Evolutionary conservation across 92 coral and sea anemone species (phyloP).

Genomic region (Phenganax subtilis): DNA sequence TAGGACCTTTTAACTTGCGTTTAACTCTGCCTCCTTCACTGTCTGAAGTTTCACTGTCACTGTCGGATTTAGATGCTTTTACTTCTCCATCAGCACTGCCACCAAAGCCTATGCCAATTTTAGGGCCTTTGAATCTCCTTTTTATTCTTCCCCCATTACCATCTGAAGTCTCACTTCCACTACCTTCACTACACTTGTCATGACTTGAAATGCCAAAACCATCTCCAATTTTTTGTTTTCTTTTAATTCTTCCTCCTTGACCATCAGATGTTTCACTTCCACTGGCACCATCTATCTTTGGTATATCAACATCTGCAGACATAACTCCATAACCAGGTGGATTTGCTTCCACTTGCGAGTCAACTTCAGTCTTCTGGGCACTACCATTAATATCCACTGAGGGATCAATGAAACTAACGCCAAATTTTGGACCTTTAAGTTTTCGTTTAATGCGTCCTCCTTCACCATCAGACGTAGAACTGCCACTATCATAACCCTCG

Average conservation of each 20-base stretch:
- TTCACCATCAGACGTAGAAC: conserved; percentile 35
- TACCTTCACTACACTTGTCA: not conserved
- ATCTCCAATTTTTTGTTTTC: conserved; percentile 10
- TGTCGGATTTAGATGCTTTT: not conserved
- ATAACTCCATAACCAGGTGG: conserved; percentile 1
- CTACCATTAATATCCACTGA: not conserved
- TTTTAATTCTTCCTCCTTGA: conserved; percentile 30
- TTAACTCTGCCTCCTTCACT: conserved; percentile 35
- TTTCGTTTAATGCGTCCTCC: conserved; percentile 31
- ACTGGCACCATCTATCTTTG: conserved; percentile 25
- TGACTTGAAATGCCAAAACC: not conserved
- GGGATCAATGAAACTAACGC: not conserved
- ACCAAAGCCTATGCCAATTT: conserved; percentile 9
- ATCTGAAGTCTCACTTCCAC: conserved; percentile 38
- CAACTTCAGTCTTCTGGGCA: not conserved
- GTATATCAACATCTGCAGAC: not conserved
- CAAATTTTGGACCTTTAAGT: conserved; percentile 3
- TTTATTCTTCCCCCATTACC: conserved; percentile 37
- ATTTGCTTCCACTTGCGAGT: not conserved
- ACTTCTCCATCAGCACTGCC: not conserved
- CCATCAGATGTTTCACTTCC: conserved; percentile 39
- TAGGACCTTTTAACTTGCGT: conserved; percentile 21
- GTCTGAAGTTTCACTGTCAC: conserved; percentile 30
- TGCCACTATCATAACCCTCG: not conserved
- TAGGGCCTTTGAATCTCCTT: conserved; percentile 21